phyloP scores from a whole-genome alignment of 2,113 vertebrate genomes.

The Phrynosoma platyrhinos region DNA sequence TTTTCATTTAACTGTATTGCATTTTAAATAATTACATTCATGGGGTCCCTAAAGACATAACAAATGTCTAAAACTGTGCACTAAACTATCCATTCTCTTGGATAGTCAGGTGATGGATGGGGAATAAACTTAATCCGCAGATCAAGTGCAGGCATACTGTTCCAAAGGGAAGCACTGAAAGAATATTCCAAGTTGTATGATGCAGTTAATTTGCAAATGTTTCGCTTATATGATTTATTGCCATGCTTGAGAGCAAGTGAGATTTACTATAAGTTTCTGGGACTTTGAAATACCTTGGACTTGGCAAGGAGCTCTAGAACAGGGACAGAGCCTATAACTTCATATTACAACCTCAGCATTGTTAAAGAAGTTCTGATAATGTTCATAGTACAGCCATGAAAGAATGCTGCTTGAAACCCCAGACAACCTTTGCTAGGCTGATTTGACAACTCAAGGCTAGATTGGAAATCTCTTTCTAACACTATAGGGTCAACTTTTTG shows the following conservation, averaged over 20 bases:
- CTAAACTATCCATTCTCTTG: neutral
- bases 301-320: neutral
- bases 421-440: neutral
- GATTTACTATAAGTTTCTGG: neutral
- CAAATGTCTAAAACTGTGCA: neutral
- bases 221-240: slow-evolving; percentile 7
- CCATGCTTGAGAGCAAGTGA: neutral
- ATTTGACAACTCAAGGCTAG: neutral
- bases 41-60: neutral
- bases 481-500: neutral
- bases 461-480: neutral
- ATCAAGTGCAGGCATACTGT: neutral
- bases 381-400: too few relatives aligned
- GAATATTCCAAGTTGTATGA: neutral
- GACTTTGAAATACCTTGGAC: neutral
- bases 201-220: neutral
- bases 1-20: neutral
- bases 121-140: neutral
- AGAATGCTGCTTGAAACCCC: neutral
- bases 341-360: neutral
- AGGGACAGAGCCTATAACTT: neutral
- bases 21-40: neutral
- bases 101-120: neutral
- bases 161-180: neutral
- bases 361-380: neutral